Percentiles rank a stretch among this genome's conserved stretches.
These are phyloP conservation scores for Prinia subflava DNA, from an alignment of 2,113 vertebrate species.

Conservation along the genomic window DNA sequence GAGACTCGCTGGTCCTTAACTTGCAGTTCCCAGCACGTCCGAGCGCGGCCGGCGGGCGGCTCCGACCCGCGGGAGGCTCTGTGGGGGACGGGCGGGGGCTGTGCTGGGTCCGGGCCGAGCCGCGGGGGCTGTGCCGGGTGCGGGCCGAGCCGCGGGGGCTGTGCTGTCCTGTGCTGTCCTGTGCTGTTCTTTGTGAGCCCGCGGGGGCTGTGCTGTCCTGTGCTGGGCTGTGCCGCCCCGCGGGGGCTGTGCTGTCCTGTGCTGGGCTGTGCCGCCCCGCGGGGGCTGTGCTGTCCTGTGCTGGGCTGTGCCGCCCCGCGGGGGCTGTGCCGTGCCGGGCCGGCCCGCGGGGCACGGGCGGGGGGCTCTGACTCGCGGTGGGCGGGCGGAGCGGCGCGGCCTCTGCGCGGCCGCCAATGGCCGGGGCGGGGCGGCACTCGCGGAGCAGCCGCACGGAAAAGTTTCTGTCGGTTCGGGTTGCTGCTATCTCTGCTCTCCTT, in stretches of 20 bases:
- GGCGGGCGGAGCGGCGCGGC: not conserved
- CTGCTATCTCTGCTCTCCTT: not conserved
- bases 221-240: too few species aligned
- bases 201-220: not conserved
- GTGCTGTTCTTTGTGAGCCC: too few species aligned
- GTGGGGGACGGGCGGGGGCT: not conserved
- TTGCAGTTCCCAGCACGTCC: not conserved
- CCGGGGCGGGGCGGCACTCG: not conserved
- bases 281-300: not conserved
- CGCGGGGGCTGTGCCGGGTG: not conserved
- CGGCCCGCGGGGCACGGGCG: not conserved
- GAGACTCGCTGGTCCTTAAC: not conserved
- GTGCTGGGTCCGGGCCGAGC: not conserved
- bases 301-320: not conserved
- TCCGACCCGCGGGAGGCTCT: not conserved
- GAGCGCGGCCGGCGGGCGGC: not conserved
- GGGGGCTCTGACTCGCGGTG: not conserved
- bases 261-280: not conserved
- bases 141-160: not conserved
- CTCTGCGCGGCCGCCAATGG: not conserved
- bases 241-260: not conserved
- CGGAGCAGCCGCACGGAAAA: conserved; percentile 58
- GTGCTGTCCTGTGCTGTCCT: too few species aligned
- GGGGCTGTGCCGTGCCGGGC: not conserved
- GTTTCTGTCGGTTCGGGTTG: conserved; percentile 36